Evolutionary conservation across 2,888 invertebrate genomes (phyloP).

Genomic region (Thysanoteuthis rhombus): DNA sequence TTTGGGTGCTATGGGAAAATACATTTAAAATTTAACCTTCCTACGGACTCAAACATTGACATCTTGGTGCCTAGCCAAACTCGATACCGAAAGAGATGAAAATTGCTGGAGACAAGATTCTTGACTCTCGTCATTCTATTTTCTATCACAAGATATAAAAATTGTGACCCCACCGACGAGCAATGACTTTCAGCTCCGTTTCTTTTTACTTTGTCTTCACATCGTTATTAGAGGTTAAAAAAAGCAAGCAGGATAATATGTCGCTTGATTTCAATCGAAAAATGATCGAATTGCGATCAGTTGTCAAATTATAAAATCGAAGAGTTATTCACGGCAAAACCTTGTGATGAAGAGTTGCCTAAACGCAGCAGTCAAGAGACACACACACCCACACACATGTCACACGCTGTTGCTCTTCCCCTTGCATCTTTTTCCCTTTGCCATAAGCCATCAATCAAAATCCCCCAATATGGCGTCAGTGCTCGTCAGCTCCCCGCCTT

Average conservation of each 20-base stretch:
- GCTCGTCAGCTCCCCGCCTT: not conserved
- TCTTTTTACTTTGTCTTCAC: no score
- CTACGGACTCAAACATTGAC: no score
- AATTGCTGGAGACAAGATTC: no score
- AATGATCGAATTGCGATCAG: not conserved
- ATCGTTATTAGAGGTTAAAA: no score
- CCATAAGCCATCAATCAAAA: not conserved
- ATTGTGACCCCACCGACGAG: no score
- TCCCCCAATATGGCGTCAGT: not conserved
- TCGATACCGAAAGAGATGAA: no score
- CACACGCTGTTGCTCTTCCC: not conserved
- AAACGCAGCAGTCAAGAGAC: not conserved
- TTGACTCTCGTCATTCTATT: no score
- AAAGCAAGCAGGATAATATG: not conserved
- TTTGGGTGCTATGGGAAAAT: no score
- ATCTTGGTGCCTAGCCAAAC: no score
- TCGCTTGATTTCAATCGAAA: not conserved
- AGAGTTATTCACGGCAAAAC: not conserved
- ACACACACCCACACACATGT: not conserved
- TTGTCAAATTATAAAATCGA: not conserved
- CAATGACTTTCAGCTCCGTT: no score
- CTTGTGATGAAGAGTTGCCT: not conserved
- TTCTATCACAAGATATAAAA: no score
- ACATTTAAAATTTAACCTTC: no score
- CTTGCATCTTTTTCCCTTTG: not conserved